Percentiles rank a stretch among this genome's conserved stretches.
Evolutionary conservation across 2,888 invertebrate genomes (phyloP).

Genomic region (Lasioglossum leucozonium): DNA sequence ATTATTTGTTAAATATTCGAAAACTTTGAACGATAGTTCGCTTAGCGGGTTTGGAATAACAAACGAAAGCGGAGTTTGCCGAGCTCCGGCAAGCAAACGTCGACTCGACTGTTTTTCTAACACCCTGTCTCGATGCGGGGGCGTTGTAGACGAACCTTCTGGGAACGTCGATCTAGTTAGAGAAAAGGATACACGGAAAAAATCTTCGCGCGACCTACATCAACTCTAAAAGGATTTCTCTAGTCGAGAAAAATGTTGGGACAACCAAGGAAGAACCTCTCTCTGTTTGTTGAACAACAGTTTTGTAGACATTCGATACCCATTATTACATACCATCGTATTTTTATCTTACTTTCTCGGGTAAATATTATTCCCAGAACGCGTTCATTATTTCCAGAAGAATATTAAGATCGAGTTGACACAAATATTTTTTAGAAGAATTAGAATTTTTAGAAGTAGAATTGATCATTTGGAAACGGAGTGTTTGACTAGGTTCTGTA

Average conservation of each 20-base stretch:
- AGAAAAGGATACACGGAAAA: conserved; percentile 18
- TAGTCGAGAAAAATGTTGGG: neutral
- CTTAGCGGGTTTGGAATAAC: conserved; percentile 73
- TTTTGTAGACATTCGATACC: neutral
- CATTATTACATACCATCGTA: neutral
- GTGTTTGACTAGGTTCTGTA: neutral
- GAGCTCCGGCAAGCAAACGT: conserved; percentile 60
- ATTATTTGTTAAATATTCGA: conserved; percentile 78
- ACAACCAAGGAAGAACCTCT: neutral
- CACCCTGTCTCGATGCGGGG: conserved; percentile 36
- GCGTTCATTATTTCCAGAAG: neutral
- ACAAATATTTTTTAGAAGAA: no score
- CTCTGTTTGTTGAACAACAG: conserved; percentile 7
- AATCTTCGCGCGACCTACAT: conserved; percentile 6
- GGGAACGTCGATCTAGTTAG: conserved; percentile 43
- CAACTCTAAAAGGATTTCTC: conserved; percentile 5
- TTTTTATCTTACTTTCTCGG: neutral
- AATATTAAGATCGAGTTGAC: neutral
- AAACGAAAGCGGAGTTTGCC: conserved; percentile 72
- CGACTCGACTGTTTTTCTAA: conserved; percentile 67
- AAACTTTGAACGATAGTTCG: conserved; percentile 69
- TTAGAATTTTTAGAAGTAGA: no score
- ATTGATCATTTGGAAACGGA: neutral
- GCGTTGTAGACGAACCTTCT: conserved; percentile 15
- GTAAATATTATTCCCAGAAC: neutral